Conservation (phyloP, 1,140 invertebrate species). For the Diabrotica virgifera region DNA sequence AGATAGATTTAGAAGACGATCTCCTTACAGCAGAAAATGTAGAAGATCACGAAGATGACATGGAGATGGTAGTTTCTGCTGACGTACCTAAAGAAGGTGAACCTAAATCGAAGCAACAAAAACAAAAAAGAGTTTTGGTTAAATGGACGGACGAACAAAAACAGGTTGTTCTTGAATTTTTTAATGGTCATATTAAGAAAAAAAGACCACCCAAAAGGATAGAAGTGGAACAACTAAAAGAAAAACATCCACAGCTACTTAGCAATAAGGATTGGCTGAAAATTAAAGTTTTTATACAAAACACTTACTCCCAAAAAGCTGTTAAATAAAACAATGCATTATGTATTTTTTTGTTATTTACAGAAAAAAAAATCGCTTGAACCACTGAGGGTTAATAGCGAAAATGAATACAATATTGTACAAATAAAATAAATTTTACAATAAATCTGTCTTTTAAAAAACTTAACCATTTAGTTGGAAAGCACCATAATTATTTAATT, state of each 20-base stretch:
- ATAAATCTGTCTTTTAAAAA: no score
- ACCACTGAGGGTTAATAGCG: no score
- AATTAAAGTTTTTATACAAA: no score
- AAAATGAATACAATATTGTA: no score
- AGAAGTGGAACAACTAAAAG: slow-evolving; percentile 27
- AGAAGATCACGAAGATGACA: neutral
- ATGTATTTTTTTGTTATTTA: no score
- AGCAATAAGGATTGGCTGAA: slow-evolving; percentile 12
- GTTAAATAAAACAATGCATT: no score
- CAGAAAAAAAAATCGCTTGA: no score
- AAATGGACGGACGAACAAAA: slow-evolving; percentile 26
- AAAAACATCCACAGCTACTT: slow-evolving; percentile 18
- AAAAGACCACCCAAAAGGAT: slow-evolving; percentile 31
- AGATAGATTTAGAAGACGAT: slow-evolving; percentile 37
- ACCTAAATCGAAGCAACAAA: neutral
- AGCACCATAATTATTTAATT: no score
- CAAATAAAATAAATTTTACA: no score
- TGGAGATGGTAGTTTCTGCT: neutral
- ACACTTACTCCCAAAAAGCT: no score
- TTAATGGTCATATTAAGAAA: slow-evolving; percentile 33
- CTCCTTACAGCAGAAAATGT: slow-evolving; percentile 15
- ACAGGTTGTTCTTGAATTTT: slow-evolving; percentile 25
- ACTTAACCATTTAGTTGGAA: no score
- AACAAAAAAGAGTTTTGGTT: neutral
- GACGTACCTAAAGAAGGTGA: neutral